A percentile compares a stretch with the other conserved stretches of the same genome.
phyloP scores from a whole-genome alignment of 2,797 vertebrate species.

The Tragelaphus oryx region DNA sequence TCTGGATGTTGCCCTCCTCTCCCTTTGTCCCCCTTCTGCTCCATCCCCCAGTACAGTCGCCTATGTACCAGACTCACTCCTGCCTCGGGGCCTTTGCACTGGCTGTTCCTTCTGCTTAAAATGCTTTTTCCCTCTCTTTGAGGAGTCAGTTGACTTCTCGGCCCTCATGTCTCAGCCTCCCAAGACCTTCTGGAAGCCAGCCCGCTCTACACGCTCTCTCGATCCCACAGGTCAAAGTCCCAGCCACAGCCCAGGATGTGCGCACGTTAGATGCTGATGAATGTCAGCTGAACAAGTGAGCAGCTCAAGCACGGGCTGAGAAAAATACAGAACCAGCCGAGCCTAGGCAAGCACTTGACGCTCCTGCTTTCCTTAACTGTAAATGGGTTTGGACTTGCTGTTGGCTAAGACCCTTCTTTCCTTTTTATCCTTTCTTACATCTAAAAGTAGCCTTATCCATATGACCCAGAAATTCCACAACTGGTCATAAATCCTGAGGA shows the following conservation, averaged over 20 bases:
- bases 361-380: not conserved
- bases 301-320: not conserved
- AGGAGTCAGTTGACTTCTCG: not conserved
- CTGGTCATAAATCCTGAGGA: not conserved
- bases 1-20: not conserved
- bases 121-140: not conserved
- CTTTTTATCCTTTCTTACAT: not conserved
- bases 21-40: not conserved
- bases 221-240: too few species aligned
- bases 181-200: not conserved
- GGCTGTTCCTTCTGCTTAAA: not conserved
- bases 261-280: not conserved
- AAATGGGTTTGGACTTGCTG: not conserved
- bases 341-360: not conserved
- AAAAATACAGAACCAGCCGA: not conserved
- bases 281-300: not conserved
- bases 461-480: not conserved
- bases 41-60: too few species aligned
- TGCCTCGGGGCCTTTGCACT: not conserved
- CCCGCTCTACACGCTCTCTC: not conserved
- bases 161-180: not conserved
- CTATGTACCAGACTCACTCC: not conserved
- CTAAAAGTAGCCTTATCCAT: not conserved
- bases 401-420: not conserved
- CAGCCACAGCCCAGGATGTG: not conserved